Percentiles rank a stretch among this genome's conserved stretches.
phyloP scores from a whole-genome alignment of 2,888 invertebrate genomes.

The Lepidochrysops patricia region DNA sequence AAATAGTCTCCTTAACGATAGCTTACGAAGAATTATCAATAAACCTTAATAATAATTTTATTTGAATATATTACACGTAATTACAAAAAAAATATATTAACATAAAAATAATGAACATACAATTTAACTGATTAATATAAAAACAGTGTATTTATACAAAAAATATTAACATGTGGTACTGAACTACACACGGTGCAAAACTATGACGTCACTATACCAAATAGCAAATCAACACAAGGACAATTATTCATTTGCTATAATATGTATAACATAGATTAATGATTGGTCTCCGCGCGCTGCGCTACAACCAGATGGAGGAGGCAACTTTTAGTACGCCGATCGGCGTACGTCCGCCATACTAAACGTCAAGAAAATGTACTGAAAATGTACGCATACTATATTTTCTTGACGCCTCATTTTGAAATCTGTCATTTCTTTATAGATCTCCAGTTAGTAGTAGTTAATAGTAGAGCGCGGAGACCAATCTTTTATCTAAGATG shows the following conservation, averaged over 20 bases:
- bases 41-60: background rate
- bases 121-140: background rate
- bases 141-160: background rate
- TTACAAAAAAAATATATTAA: background rate
- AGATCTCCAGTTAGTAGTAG: too few relatives aligned
- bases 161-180: background rate
- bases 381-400: too few relatives aligned
- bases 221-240: background rate
- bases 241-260: background rate
- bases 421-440: too few relatives aligned
- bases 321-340: too few relatives aligned
- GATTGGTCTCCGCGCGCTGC: too few relatives aligned
- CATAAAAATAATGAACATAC: background rate
- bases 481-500: too few relatives aligned
- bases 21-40: background rate
- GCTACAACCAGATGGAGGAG: too few relatives aligned
- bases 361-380: too few relatives aligned
- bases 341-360: too few relatives aligned
- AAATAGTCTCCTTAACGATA: constrained; percentile 12
- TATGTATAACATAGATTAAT: too few relatives aligned
- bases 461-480: too few relatives aligned
- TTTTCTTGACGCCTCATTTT: too few relatives aligned
- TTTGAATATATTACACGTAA: constrained; percentile 10
- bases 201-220: background rate
- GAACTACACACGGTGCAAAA: background rate